Conservation (phyloP, 2,113 vertebrate species). For the Saiga tatarica region DNA sequence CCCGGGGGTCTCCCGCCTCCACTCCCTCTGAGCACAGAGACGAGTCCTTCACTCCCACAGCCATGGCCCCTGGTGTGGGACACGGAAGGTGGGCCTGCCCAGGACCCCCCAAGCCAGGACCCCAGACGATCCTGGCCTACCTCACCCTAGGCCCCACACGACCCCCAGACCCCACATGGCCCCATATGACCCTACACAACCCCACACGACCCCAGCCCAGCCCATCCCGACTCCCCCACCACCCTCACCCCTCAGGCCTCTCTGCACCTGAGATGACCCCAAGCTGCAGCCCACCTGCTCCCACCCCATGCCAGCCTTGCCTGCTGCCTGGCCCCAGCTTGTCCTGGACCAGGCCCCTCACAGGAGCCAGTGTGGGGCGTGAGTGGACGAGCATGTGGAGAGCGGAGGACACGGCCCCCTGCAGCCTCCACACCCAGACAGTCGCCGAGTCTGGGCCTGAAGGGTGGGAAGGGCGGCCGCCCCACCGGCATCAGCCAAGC, state of each 20-base stretch:
- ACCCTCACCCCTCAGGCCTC: not conserved
- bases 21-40: not conserved
- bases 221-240: not conserved
- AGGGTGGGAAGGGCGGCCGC: accelerated
- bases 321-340: not conserved
- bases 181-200: no score
- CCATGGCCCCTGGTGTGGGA: not conserved
- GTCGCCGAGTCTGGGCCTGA: not conserved
- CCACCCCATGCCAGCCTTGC: not conserved
- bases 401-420: not conserved
- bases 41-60: accelerated
- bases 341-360: not conserved
- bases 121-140: not conserved
- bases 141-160: not conserved
- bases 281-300: not conserved
- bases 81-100: not conserved
- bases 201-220: no score
- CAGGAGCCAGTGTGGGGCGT: not conserved
- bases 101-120: not conserved
- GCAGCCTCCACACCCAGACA: accelerated
- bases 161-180: no score
- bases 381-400: accelerated
- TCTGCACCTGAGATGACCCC: not conserved
- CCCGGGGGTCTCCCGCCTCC: not conserved
- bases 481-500: not conserved